Conservation (phyloP, 2,113 vertebrate species). For the Microcebus griseorufus region DNA sequence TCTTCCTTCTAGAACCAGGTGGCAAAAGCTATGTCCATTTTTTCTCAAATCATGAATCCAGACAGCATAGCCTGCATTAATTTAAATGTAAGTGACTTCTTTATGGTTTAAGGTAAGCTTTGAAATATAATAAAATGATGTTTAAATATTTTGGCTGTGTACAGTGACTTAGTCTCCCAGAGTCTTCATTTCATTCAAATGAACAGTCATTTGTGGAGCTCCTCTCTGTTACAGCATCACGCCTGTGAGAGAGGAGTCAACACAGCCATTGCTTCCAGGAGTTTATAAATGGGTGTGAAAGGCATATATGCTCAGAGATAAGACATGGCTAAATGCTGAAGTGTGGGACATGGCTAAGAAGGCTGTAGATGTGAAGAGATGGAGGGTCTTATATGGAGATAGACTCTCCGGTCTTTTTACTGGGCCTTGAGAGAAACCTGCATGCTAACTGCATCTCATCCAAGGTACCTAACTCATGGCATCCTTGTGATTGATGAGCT, state of each 20-base stretch:
- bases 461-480: background rate
- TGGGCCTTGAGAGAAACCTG: background rate
- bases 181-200: background rate
- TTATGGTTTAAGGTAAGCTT: conserved; percentile 37
- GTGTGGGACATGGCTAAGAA: background rate
- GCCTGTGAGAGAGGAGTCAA: background rate
- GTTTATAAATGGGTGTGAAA: background rate
- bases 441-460: background rate
- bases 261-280: background rate
- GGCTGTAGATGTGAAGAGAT: background rate
- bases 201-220: background rate
- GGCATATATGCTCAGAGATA: background rate
- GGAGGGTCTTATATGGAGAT: background rate
- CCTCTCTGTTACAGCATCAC: background rate
- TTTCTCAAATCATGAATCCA: conserved; percentile 87
- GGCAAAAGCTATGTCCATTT: conserved; percentile 86
- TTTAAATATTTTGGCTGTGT: background rate
- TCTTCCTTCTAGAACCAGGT: conserved; percentile 87
- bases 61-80: conserved; percentile 88
- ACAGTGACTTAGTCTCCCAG: background rate
- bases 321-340: background rate
- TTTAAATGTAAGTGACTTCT: conserved; percentile 89
- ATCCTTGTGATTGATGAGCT: background rate
- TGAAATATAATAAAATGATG: background rate
- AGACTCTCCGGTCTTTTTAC: background rate